Evolutionary conservation across 2,888 invertebrate species (phyloP).

Genomic region (Kuschelorhynchus macadamiae): DNA sequence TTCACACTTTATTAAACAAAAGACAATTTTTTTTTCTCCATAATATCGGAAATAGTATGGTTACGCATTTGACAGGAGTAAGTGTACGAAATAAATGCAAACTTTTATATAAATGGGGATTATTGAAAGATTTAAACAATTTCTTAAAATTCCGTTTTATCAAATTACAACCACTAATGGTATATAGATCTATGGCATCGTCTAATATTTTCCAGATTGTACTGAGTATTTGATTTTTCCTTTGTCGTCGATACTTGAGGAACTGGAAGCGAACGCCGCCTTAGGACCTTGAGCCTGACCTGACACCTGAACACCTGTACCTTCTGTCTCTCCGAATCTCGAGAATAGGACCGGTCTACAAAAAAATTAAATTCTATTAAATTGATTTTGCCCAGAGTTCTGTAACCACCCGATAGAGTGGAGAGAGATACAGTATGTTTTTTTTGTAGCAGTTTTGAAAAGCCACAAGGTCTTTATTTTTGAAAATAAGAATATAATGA

Average conservation of each 20-base stretch:
- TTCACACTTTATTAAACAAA: background rate
- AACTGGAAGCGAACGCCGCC: conserved; percentile 70
- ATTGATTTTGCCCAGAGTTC: too few species aligned
- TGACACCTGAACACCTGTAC: conserved; percentile 64
- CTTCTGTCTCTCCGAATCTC: conserved; percentile 67
- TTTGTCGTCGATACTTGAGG: conserved; percentile 67
- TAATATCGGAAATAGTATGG: background rate
- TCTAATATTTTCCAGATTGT: conserved; percentile 69
- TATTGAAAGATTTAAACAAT: too few species aligned
- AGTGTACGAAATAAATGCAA: too few species aligned
- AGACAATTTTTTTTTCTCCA: background rate
- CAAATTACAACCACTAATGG: too few species aligned
- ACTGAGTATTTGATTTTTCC: conserved; percentile 71
- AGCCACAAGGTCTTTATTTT: too few species aligned
- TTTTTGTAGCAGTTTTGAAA: too few species aligned
- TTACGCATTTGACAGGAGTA: too few species aligned
- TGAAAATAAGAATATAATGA: too few species aligned
- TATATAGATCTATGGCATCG: background rate
- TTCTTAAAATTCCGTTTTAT: too few species aligned
- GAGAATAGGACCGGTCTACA: conserved; percentile 64
- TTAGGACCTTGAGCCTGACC: conserved; percentile 68
- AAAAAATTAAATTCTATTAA: background rate
- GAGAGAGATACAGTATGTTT: too few species aligned
- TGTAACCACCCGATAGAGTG: too few species aligned
- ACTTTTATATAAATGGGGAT: too few species aligned